Conservation (phyloP, 2,797 vertebrate genomes). For the Ptychobarbus kaznakovi region DNA sequence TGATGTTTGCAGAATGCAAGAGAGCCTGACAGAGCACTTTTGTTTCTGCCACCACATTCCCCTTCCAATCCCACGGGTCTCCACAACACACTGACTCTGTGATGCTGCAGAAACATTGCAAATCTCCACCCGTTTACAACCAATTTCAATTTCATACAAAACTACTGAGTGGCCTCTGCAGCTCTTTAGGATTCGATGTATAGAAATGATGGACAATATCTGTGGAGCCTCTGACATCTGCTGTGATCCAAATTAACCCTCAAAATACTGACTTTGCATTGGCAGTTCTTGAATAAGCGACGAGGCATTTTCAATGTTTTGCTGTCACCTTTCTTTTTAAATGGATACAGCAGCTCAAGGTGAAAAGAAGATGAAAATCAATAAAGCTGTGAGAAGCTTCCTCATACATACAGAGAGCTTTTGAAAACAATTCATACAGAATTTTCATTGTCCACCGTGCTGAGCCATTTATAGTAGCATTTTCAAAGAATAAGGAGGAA, state of each 20-base stretch:
- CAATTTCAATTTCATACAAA: not conserved
- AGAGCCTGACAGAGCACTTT: constrained; percentile 38
- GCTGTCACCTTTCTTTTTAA: not conserved
- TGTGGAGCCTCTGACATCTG: not conserved
- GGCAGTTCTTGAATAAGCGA: not conserved
- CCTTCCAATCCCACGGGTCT: constrained; percentile 15
- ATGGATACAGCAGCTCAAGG: not conserved
- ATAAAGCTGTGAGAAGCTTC: not conserved
- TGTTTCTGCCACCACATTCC: constrained; percentile 19
- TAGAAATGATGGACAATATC: not conserved
- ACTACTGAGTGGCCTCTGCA: no score
- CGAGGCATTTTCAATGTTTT: not conserved
- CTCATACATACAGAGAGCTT: not conserved
- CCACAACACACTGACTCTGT: constrained; percentile 1
- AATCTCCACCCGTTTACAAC: not conserved
- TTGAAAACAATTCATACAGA: not conserved
- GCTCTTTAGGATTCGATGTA: not conserved
- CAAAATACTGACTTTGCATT: not conserved
- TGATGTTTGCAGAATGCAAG: constrained; percentile 30
- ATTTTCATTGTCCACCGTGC: not conserved
- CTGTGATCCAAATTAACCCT: not conserved
- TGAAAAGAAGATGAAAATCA: not conserved
- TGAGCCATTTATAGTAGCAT: constrained; percentile 5
- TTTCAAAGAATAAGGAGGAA: constrained; percentile 12
- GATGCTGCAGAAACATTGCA: constrained; percentile 22